phyloP scores from a whole-genome alignment of 1,140 invertebrate species.

The Eriocheir sinensis region DNA sequence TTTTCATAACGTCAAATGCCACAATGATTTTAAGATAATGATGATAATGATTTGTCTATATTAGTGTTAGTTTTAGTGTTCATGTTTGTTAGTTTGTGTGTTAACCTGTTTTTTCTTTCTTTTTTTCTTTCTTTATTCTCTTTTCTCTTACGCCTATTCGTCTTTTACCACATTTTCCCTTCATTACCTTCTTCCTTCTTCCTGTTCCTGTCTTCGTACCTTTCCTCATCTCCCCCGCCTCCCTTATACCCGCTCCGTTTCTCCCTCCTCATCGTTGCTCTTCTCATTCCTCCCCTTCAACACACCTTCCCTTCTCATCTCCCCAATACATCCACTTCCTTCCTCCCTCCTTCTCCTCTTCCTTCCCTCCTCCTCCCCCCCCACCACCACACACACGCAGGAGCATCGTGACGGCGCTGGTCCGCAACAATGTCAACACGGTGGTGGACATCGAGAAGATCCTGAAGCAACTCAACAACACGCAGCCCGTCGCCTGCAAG shows the following conservation, averaged over 20 bases:
- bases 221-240: not conserved
- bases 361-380: not conserved
- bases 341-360: not conserved
- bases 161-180: not conserved
- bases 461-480: constrained; percentile 85
- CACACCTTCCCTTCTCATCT: not conserved
- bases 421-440: constrained; percentile 86
- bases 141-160: constrained; percentile 31
- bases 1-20: no score
- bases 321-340: no score
- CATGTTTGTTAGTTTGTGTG: not conserved
- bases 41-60: not conserved
- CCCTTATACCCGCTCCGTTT: not conserved
- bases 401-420: constrained; percentile 89
- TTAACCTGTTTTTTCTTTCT: not conserved
- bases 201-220: not conserved
- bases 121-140: not conserved
- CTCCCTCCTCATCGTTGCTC: not conserved
- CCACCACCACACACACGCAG: constrained; percentile 81
- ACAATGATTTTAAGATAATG: no score
- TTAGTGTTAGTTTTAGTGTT: not conserved
- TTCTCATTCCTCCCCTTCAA: not conserved
- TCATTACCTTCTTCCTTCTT: not conserved
- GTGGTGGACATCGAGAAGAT: constrained; percentile 87
- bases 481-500: constrained; percentile 80